Conservation (phyloP, 2,113 vertebrate genomes). For the Lepidothrix coronata region DNA sequence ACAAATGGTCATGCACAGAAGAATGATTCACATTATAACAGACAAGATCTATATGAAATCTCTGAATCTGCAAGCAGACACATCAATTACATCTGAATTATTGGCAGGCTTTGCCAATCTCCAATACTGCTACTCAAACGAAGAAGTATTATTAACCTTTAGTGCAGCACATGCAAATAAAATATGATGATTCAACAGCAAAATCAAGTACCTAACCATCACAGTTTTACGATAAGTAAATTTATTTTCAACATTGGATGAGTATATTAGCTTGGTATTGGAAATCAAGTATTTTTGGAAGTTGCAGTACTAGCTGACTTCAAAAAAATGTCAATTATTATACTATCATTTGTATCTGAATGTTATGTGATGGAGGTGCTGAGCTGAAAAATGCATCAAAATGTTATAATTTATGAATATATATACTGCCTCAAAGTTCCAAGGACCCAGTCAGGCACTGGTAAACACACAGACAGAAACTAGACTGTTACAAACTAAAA, state of each 20-base stretch:
- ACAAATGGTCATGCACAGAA: background rate
- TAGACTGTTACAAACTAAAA: background rate
- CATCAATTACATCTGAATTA: conserved; percentile 46
- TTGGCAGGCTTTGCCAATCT: background rate
- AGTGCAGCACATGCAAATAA: background rate
- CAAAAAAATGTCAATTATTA: background rate
- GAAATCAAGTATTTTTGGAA: background rate
- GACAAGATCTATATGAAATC: conserved; percentile 30
- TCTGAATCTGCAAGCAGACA: conserved; percentile 13
- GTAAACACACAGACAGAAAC: background rate
- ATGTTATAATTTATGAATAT: background rate
- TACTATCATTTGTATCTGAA: background rate
- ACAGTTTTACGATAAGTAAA: background rate
- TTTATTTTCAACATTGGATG: background rate
- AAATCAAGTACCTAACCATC: background rate
- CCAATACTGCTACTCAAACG: background rate
- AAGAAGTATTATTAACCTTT: conserved; percentile 45
- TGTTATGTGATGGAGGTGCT: background rate
- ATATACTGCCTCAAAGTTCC: background rate
- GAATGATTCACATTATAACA: conserved; percentile 17
- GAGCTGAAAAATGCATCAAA: background rate
- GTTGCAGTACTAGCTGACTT: background rate
- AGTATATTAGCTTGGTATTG: background rate
- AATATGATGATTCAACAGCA: background rate
- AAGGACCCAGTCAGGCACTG: background rate